A percentile compares a stretch with the other conserved stretches of the same genome.
These are phyloP conservation scores for Spongia lamella DNA, from an alignment of 37 sponge, comb jelly and placozoan genomes.

Conservation along the genomic window DNA sequence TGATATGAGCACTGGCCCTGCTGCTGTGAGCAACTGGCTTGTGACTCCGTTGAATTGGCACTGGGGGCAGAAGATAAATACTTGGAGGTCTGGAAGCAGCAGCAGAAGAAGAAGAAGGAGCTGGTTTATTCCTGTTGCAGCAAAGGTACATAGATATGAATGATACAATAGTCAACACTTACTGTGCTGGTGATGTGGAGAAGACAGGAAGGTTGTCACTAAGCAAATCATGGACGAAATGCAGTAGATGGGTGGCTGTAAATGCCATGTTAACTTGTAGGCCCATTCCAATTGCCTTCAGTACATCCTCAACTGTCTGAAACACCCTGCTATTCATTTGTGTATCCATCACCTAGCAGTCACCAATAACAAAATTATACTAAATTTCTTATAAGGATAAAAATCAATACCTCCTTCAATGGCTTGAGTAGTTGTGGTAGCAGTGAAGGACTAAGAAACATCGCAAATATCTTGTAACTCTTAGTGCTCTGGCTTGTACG, in stretches of 20 bases:
- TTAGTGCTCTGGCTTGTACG: conserved; percentile 64
- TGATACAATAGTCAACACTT: not conserved
- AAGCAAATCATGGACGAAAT: conserved; percentile 56
- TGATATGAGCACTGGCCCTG: conserved; percentile 39
- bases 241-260: conserved; percentile 43
- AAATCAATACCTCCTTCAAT: conserved; percentile 53
- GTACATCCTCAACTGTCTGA: conserved; percentile 57
- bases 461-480: conserved; percentile 54
- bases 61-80: conserved; percentile 55
- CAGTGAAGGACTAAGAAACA: conserved; percentile 63
- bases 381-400: not conserved
- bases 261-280: conserved; percentile 59
- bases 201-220: conserved; percentile 48
- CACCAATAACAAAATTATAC: not conserved
- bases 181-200: not conserved
- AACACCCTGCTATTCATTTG: conserved; percentile 26
- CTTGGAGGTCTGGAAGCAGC: not conserved
- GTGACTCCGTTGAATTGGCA: conserved; percentile 46
- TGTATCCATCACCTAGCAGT: conserved; percentile 42
- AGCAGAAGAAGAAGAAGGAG: not conserved
- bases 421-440: conserved; percentile 58
- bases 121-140: not conserved
- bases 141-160: not conserved
- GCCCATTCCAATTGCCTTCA: conserved; percentile 52
- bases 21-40: conserved; percentile 34